Conservation (phyloP, 2,797 vertebrate species). For the Gymnopithys bicolor region DNA sequence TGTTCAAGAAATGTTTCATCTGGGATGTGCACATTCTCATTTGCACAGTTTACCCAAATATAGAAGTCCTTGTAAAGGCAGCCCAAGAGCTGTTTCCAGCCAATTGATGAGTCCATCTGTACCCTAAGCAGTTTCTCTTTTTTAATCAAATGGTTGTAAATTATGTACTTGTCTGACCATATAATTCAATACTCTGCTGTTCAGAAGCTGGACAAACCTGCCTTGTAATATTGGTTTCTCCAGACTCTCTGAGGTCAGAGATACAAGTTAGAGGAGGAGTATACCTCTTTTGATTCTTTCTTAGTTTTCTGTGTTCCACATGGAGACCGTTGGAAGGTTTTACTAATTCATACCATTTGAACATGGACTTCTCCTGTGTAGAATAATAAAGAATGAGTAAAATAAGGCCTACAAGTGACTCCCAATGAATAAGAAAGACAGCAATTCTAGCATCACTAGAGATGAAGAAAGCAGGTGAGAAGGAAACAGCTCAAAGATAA, state of each 20-base stretch:
- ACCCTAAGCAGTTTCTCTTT: neutral
- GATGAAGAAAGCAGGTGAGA: neutral
- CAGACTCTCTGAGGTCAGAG: neutral
- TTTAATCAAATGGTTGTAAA: neutral
- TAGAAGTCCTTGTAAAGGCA: neutral
- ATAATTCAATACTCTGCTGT: neutral
- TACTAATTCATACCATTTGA: neutral
- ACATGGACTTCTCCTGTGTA: neutral
- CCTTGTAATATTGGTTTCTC: neutral
- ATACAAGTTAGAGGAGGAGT: neutral
- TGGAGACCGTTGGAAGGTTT: neutral
- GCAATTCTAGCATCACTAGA: neutral
- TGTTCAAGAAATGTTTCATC: neutral
- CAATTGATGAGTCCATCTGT: neutral
- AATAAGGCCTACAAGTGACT: neutral
- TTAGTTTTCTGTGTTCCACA: neutral
- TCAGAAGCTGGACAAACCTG: neutral
- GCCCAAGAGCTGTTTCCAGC: neutral
- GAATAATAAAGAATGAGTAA: neutral
- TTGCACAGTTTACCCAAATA: neutral
- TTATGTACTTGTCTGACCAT: neutral
- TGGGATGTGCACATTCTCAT: neutral
- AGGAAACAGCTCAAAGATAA: neutral
- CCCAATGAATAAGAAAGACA: neutral
- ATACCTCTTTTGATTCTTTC: neutral